A percentile compares a stretch with the other conserved stretches of the same genome.
phyloP scores from a whole-genome alignment of 1,140 invertebrate species.

The Drosophila aff. region DNA sequence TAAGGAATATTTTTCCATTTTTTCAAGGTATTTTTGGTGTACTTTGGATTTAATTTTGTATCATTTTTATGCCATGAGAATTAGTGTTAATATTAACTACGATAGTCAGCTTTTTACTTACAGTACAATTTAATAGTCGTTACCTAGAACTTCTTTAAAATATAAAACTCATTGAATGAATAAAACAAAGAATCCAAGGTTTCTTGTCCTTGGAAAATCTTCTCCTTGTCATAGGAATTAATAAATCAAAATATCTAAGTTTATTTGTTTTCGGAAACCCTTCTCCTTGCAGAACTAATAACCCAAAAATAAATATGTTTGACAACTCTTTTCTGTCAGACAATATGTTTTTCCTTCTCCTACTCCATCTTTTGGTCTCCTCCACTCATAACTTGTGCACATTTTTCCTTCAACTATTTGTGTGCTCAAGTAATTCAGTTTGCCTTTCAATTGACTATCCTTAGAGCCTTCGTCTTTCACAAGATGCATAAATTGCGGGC shows the following conservation, averaged over 20 bases:
- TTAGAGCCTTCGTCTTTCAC: constrained; percentile 61
- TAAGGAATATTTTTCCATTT: constrained; percentile 1
- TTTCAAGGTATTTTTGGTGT: neutral
- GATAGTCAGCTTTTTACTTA: neutral
- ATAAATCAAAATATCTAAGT: neutral
- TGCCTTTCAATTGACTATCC: constrained; percentile 40
- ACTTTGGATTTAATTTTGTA: neutral
- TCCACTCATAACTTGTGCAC: constrained; percentile 33
- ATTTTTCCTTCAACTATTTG: constrained; percentile 39
- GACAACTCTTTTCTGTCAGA: constrained; percentile 23
- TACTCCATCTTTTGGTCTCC: neutral
- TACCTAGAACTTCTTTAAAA: neutral
- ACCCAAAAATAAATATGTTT: neutral
- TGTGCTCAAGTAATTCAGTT: constrained; percentile 60
- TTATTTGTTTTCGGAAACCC: neutral
- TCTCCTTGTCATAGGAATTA: neutral
- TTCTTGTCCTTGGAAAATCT: no score
- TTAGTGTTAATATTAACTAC: neutral
- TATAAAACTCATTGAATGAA: no score
- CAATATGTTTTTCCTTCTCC: neutral
- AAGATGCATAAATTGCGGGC: constrained; percentile 62
- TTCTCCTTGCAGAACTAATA: neutral
- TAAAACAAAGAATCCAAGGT: no score
- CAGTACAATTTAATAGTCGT: neutral
- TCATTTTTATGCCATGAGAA: neutral